Evolutionary conservation across 2,797 vertebrate genomes (phyloP).

Genomic region (Lithobates pipiens): DNA sequence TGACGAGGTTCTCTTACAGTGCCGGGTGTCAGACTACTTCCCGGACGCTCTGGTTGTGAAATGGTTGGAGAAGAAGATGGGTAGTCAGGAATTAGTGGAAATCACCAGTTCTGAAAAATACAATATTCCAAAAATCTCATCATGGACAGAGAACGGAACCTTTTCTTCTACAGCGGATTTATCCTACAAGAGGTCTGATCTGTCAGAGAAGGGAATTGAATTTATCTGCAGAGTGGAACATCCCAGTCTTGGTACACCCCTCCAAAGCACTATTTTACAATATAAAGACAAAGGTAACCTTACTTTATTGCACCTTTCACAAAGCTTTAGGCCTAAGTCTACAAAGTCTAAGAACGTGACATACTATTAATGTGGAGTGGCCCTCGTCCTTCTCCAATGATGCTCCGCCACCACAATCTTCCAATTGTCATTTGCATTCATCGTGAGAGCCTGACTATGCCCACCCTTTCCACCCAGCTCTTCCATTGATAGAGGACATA

Average conservation of each 20-base stretch:
- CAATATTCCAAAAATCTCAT: not conserved
- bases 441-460: no score
- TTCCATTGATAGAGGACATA: no score
- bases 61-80: constrained; percentile 36
- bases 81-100: not conserved
- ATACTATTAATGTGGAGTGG: no score
- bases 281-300: constrained; percentile 5
- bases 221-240: constrained; percentile 48
- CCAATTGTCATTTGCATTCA: no score
- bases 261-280: not conserved
- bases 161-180: constrained; percentile 4
- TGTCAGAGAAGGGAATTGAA: not conserved
- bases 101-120: constrained; percentile 4
- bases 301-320: no score
- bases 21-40: constrained; percentile 16
- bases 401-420: no score
- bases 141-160: not conserved
- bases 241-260: not conserved
- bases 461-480: no score
- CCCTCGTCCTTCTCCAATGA: no score
- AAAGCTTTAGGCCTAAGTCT: no score
- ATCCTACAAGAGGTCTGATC: not conserved
- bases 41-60: constrained; percentile 12
- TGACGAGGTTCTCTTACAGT: not conserved
- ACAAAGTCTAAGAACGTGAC: no score